Conservation (phyloP, 2,797 vertebrate genomes). For the Chaunax sp. region DNA sequence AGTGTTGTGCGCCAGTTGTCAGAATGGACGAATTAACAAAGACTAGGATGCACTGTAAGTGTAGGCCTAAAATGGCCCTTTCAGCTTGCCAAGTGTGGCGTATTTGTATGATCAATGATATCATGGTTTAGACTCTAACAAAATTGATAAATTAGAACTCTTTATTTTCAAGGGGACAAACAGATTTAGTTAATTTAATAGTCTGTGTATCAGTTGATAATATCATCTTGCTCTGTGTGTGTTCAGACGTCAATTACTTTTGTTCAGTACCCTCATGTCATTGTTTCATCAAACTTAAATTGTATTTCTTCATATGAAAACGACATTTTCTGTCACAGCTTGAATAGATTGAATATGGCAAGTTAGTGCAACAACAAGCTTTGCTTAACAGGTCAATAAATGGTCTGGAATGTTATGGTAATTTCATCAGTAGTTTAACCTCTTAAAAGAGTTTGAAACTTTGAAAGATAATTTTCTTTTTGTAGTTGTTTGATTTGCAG, state of each 20-base stretch:
- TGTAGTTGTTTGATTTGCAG: background rate
- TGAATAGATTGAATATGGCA: slow-evolving; percentile 1
- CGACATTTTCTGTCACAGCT: background rate
- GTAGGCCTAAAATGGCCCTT: slow-evolving; percentile 85
- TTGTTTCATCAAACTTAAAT: slow-evolving; percentile 15
- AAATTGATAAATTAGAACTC: background rate
- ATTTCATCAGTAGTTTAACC: background rate
- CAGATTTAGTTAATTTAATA: slow-evolving; percentile 4
- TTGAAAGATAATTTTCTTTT: background rate
- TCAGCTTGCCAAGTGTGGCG: slow-evolving; percentile 83
- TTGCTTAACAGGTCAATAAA: background rate
- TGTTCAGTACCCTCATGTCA: slow-evolving; percentile 18
- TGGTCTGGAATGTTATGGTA: background rate
- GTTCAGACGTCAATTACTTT: slow-evolving; percentile 7
- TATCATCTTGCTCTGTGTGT: slow-evolving; percentile 22
- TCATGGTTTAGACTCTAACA: slow-evolving; percentile 20
- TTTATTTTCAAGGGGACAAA: background rate
- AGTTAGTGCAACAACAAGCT: too few species aligned
- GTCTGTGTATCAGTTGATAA: slow-evolving; percentile 28
- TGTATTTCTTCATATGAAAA: background rate
- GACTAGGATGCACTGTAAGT: slow-evolving; percentile 80
- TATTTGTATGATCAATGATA: slow-evolving; percentile 78
- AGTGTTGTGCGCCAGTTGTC: slow-evolving; percentile 63
- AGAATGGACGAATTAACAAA: slow-evolving; percentile 81
- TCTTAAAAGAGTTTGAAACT: background rate